A percentile compares a stretch with the other conserved stretches of the same genome.
These are phyloP conservation scores for Nomada ruficornis DNA, from an alignment of 2,888 invertebrate species.

Conservation along the genomic window DNA sequence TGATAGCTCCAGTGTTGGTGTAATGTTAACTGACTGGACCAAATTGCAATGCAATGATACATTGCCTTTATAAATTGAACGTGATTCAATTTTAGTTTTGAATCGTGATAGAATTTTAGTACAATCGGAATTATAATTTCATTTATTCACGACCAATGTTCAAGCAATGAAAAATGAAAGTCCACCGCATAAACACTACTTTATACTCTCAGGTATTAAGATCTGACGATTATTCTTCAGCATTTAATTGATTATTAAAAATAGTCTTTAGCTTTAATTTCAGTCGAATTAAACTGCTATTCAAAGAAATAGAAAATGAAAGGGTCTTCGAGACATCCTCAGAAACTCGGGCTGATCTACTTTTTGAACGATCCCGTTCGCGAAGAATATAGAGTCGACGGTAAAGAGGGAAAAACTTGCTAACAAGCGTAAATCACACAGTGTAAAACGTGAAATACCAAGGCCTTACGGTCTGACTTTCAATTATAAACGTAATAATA, in stretches of 20 bases:
- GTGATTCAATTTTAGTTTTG: neutral
- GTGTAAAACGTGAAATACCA: neutral
- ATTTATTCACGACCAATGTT: too few species aligned
- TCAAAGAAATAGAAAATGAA: too few species aligned
- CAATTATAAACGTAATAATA: conserved; percentile 37
- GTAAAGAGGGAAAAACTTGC: neutral
- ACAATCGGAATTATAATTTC: too few species aligned
- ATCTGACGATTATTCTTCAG: too few species aligned
- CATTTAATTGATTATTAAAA: too few species aligned
- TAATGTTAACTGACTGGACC: neutral
- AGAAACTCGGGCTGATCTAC: neutral
- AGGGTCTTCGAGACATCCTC: too few species aligned
- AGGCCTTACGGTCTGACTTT: neutral
- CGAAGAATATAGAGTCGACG: too few species aligned
- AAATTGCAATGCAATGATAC: neutral
- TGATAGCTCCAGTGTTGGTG: neutral
- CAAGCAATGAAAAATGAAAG: too few species aligned
- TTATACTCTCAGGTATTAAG: too few species aligned
- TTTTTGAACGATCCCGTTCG: neutral
- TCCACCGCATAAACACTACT: too few species aligned
- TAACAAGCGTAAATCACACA: conserved; percentile 4
- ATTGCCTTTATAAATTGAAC: neutral
- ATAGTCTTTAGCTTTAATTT: neutral
- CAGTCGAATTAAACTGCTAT: too few species aligned
- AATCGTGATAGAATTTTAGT: too few species aligned